Percentiles rank a stretch among this genome's conserved stretches.
phyloP scores from a whole-genome alignment of 2,113 vertebrate genomes.

The Oryzias curvinotus region DNA sequence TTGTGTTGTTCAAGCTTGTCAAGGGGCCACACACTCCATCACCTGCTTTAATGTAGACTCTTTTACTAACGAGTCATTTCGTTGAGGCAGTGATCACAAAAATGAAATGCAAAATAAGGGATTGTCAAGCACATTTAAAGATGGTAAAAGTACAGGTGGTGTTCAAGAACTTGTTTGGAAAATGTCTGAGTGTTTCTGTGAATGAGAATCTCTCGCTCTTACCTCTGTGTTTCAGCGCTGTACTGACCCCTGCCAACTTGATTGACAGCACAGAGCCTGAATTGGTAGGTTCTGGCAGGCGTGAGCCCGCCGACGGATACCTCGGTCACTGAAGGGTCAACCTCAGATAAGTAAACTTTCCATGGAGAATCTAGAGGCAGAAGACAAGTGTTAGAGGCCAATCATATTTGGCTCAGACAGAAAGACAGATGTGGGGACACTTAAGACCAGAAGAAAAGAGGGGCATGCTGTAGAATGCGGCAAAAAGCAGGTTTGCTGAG shows the following conservation, averaged over 20 bases:
- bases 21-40: no score
- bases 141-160: no score
- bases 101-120: no score
- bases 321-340: constrained; percentile 79
- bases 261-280: constrained; percentile 91
- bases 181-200: neutral
- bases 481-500: constrained; percentile 10
- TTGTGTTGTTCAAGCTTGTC: no score
- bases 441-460: constrained; percentile 32
- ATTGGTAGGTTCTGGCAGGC: constrained; percentile 93
- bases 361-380: constrained; percentile 89
- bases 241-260: constrained; percentile 94
- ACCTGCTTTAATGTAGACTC: no score
- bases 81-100: no score
- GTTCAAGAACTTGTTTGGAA: neutral
- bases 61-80: no score
- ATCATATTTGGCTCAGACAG: constrained; percentile 44
- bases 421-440: constrained; percentile 23
- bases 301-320: constrained; percentile 88
- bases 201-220: constrained; percentile 5
- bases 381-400: constrained; percentile 41
- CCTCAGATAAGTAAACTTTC: constrained; percentile 89
- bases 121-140: no score
- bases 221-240: constrained; percentile 92
- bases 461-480: neutral